These are phyloP conservation scores for Drosophila vallismaia DNA, from an alignment of 2,888 invertebrate genomes.

Conservation along the genomic window DNA sequence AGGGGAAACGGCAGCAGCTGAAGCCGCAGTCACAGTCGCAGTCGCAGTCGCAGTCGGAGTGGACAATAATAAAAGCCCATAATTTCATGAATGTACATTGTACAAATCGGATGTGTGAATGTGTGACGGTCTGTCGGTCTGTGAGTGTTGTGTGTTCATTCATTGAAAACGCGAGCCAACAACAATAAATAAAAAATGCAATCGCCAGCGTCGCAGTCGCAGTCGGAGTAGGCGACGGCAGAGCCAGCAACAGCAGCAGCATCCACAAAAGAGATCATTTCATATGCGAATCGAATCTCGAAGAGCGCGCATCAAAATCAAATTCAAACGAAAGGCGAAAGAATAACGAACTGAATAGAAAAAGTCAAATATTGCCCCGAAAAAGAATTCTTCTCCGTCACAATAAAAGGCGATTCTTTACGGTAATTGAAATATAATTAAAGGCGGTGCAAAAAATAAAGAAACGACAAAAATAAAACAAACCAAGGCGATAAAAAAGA, in stretches of 20 bases:
- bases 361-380: conserved; percentile 25
- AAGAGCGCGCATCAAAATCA: conserved; percentile 73
- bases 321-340: conserved; percentile 58
- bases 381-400: conserved; percentile 40
- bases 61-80: conserved; percentile 58
- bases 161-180: conserved; percentile 62
- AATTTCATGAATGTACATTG: conserved; percentile 67
- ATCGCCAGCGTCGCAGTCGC: conserved; percentile 49
- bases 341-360: conserved; percentile 55
- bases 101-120: conserved; percentile 43
- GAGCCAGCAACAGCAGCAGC: conserved; percentile 38
- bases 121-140: conserved; percentile 17
- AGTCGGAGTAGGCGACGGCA: conserved; percentile 41
- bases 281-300: conserved; percentile 78
- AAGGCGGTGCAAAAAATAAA: conserved; percentile 65
- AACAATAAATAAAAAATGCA: conserved; percentile 65
- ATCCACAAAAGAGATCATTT: conserved; percentile 67
- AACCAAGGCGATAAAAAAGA: conserved; percentile 70
- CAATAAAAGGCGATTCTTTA: conserved; percentile 42
- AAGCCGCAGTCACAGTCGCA: conserved; percentile 24
- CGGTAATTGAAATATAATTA: conserved; percentile 80
- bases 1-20: conserved; percentile 18
- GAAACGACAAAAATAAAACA: conserved; percentile 35
- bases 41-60: conserved; percentile 2
- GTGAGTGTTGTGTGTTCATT: conserved; percentile 56